Conservation (phyloP, 2,113 vertebrate genomes). For the Phaethornis superciliosus region DNA sequence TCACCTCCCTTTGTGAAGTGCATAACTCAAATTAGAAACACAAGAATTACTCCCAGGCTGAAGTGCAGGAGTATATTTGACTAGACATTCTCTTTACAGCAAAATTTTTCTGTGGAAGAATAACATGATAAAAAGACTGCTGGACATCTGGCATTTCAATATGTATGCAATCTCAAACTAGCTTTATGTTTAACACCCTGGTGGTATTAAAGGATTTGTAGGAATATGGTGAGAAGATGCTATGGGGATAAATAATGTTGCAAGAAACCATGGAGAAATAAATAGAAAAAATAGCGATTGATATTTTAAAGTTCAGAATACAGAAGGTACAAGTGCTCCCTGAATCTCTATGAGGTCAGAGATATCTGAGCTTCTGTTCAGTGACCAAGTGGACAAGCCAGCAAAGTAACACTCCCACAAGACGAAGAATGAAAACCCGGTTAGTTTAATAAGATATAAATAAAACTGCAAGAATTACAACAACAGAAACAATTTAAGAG, state of each 20-base stretch:
- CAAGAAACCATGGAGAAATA: background rate
- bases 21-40: background rate
- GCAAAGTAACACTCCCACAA: background rate
- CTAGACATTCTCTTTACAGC: background rate
- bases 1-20: background rate
- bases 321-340: background rate
- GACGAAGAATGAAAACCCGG: background rate
- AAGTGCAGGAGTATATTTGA: background rate
- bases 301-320: background rate
- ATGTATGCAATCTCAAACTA: background rate
- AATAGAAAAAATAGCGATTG: background rate
- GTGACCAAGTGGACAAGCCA: background rate
- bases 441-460: background rate
- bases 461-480: background rate
- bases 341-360: background rate
- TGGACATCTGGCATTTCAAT: background rate
- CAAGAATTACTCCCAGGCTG: background rate
- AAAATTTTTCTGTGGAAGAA: background rate
- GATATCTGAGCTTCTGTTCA: background rate
- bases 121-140: background rate
- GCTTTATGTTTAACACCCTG: background rate
- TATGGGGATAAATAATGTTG: background rate
- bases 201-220: background rate
- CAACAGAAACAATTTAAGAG: background rate
- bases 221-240: background rate